Base-by-base conservation (phyloP, 2,113 vertebrate genomes). In the Semnopithecus entellus region DNA sequence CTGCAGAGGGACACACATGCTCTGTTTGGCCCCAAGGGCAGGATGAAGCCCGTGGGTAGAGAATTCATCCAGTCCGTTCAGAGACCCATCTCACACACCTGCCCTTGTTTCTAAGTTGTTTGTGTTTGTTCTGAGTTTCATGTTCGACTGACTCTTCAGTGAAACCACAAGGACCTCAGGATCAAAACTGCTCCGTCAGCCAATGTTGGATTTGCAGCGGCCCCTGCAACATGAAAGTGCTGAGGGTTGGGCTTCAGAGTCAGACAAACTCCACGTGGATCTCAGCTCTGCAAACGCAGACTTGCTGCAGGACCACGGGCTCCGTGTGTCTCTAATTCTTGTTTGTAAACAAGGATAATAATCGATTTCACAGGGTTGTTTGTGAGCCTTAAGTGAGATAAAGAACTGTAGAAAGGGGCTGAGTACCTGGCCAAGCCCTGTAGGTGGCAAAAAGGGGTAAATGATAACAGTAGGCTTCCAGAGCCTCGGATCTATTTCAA, bases 231-330 rank as follows among this genome's bases (percentile, higher is more conserved):
- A 3, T 38, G 55, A 88, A 66, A 55, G 17, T 14, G 14, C 12
- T 18, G 43, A 38, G 2, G 18, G 45, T 20, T 38, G 61, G 27
- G 23, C 82, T 75, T n/a, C 55, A 55, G 72, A 40, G 38, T 30
- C 59, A 61, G 75, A 48, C 25, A 0, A 16, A 30, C 16, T 38
- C 64, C 30, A 50, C 12, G 2, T 38, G 10, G 12, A 50, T 25
- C 50, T 52, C 30, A 20, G 14, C 13, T 27, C 6, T 30, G 2
- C 27, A 45, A 23, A 52, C 4, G 22, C 5, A 1, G 17, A 16
- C 48, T 22, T 14, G 16, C 40, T 40, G 14, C 2, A 0, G 27
- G 7, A 40, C 59, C 17, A 1, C 0, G 1, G 30, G 38, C 57
- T 85, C 57, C 14, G 8, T 1, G 4, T 45, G 10, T n/a, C 66